Conservation (phyloP, 2,113 vertebrate species). For the Zosterops lateralis region DNA sequence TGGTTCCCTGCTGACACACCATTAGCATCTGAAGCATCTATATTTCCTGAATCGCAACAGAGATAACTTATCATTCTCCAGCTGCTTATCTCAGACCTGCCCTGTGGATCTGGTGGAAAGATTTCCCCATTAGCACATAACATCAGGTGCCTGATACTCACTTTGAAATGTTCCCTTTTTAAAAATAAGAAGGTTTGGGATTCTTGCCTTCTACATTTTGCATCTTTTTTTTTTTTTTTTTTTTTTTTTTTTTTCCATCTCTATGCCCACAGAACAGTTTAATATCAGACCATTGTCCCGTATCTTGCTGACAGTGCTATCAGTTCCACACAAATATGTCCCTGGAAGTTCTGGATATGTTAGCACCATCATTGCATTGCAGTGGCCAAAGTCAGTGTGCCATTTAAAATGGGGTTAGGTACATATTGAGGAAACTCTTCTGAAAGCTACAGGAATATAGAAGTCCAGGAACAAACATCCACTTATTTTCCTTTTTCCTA, state of each 20-base stretch:
- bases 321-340: background rate
- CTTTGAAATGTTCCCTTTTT: slow-evolving; percentile 1
- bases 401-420: background rate
- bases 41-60: slow-evolving; percentile 32
- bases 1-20: slow-evolving; percentile 51
- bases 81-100: slow-evolving; percentile 59
- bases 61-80: slow-evolving; percentile 60
- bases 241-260: background rate
- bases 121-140: slow-evolving; percentile 21
- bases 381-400: background rate
- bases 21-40: slow-evolving; percentile 64
- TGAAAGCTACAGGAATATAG: background rate
- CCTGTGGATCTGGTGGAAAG: slow-evolving; percentile 18
- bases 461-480: background rate
- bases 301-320: background rate
- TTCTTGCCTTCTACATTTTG: background rate
- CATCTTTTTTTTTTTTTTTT: background rate
- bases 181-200: background rate
- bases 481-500: background rate
- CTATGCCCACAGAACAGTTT: background rate
- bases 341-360: background rate
- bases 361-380: background rate
- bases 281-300: accelerated
- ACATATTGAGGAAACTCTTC: background rate
- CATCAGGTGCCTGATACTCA: slow-evolving; percentile 15